Evolutionary conservation across 2,888 invertebrate genomes (phyloP).

Genomic region (Spatulosminthurus flaviceps): DNA sequence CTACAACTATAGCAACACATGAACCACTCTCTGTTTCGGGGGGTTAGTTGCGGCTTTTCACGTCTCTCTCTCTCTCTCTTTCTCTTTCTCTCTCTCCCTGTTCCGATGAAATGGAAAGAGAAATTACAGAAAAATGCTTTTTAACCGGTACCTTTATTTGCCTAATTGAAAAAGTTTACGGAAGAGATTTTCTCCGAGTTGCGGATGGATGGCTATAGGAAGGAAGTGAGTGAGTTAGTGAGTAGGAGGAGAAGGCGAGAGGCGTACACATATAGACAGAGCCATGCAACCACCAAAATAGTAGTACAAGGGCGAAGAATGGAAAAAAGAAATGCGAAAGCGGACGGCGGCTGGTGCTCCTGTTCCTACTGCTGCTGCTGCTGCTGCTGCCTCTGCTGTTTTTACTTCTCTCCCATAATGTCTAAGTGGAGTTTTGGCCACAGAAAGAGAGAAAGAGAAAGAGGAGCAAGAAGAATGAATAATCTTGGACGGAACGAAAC

Average conservation of each 20-base stretch:
- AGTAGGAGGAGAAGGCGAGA: constrained; percentile 26
- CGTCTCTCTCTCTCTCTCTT: constrained; percentile 43
- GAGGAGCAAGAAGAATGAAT: constrained; percentile 61
- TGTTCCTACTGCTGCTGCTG: too few relatives aligned
- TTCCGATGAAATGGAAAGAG: constrained; percentile 50
- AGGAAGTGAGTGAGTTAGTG: constrained; percentile 46
- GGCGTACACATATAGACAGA: constrained; percentile 20
- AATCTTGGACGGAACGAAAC: constrained; percentile 57
- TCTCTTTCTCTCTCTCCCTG: constrained; percentile 18
- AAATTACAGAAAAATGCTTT: constrained; percentile 64
- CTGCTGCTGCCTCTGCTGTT: too few relatives aligned
- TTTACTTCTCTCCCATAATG: constrained; percentile 16
- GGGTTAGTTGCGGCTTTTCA: constrained; percentile 50
- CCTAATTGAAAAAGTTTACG: constrained; percentile 64
- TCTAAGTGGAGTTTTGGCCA: constrained; percentile 25
- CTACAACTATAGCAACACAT: constrained; percentile 17
- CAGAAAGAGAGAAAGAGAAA: constrained; percentile 61
- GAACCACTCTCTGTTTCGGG: constrained; percentile 36
- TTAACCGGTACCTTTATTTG: constrained; percentile 64
- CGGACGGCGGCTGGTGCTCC: constrained; percentile 37
- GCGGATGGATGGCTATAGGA: constrained; percentile 37
- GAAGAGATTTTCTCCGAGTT: constrained; percentile 54
- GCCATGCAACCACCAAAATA: not conserved
- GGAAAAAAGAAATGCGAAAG: not conserved
- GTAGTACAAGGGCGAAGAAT: constrained; percentile 1